These are phyloP conservation scores for Linnaemya tessellans DNA, from an alignment of 2,888 invertebrate species.

Conservation along the genomic window DNA sequence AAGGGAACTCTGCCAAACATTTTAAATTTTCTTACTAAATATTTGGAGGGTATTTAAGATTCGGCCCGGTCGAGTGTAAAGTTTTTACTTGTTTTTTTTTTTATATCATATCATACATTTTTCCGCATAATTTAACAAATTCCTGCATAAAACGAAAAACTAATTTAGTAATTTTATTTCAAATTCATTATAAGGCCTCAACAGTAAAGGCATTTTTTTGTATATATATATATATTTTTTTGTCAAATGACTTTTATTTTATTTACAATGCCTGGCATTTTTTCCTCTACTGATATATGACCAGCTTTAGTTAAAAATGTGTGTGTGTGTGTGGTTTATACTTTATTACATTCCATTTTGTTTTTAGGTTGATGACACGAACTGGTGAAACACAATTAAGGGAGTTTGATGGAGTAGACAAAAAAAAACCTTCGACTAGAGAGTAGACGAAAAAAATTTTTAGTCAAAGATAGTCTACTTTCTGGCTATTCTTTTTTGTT, in stretches of 20 bases:
- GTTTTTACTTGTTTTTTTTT: no score
- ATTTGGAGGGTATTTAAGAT: no score
- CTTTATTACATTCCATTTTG: slow-evolving; percentile 48
- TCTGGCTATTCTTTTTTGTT: background rate
- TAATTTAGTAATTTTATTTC: background rate
- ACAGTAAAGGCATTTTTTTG: background rate
- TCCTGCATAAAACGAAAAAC: background rate
- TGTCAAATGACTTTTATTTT: background rate
- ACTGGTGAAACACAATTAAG: slow-evolving; percentile 41
- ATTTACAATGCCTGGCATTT: background rate
- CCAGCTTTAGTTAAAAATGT: background rate
- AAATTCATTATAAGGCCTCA: background rate
- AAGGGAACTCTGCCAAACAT: no score
- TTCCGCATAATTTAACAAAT: background rate
- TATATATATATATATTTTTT: background rate
- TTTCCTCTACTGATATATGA: background rate
- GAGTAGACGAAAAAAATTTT: background rate
- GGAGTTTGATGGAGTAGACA: background rate
- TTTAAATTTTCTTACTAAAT: no score
- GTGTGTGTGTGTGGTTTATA: background rate
- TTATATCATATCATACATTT: no score
- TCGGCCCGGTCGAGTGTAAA: no score
- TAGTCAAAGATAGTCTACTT: background rate
- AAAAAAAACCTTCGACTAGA: background rate
- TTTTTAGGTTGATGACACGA: slow-evolving; percentile 63